These are phyloP conservation scores for Olivierus martensii DNA, from an alignment of 1,140 invertebrate species.

Conservation along the genomic window DNA sequence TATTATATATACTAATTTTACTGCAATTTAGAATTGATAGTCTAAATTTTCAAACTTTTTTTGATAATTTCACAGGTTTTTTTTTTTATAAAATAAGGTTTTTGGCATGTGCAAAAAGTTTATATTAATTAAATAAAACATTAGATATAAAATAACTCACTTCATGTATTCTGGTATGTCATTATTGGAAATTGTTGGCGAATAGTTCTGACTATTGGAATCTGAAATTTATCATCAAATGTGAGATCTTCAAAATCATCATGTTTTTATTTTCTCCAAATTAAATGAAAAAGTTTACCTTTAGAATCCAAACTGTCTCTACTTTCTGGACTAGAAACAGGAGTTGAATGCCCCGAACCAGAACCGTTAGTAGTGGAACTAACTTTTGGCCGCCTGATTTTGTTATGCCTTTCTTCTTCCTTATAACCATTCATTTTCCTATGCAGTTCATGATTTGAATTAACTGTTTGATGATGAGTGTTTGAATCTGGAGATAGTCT, in stretches of 20 bases:
- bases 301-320: conserved; percentile 14
- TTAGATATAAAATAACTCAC: conserved; percentile 5
- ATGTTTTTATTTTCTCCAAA: too few relatives aligned
- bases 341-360: conserved; percentile 18
- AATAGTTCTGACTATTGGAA: too few relatives aligned
- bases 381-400: conserved; percentile 2
- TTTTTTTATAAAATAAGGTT: too few relatives aligned
- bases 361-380: conserved; percentile 15
- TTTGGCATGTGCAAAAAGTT: too few relatives aligned
- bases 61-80: too few relatives aligned
- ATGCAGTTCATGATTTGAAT: neutral
- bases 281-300: neutral
- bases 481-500: conserved; percentile 12
- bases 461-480: neutral
- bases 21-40: too few relatives aligned
- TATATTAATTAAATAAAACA: too few relatives aligned
- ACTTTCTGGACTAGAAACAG: conserved; percentile 24
- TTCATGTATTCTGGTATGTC: conserved; percentile 9
- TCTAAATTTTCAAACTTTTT: too few relatives aligned
- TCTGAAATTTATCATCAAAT: too few relatives aligned
- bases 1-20: too few relatives aligned
- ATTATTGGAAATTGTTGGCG: neutral
- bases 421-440: conserved; percentile 12
- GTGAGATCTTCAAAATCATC: too few relatives aligned
- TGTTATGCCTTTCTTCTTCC: too few relatives aligned